Percentiles rank a stretch among this genome's conserved stretches.
These are phyloP conservation scores for Conus canariensis DNA, from an alignment of 2,888 invertebrate genomes.

Conservation along the genomic window DNA sequence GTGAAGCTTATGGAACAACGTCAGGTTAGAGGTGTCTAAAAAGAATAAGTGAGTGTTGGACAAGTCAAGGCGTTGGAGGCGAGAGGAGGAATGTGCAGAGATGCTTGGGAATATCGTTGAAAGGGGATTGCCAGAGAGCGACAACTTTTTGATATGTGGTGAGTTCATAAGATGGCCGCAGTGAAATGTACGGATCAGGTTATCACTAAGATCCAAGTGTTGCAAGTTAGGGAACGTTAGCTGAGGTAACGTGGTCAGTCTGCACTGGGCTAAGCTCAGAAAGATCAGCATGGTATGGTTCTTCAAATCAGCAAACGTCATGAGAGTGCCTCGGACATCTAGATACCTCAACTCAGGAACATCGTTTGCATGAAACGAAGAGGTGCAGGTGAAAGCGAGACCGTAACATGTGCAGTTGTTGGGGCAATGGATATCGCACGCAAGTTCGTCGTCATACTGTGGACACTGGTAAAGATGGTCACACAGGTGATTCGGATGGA, in stretches of 20 bases:
- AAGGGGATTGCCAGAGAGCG: constrained; percentile 11
- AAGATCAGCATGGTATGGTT: constrained; percentile 15
- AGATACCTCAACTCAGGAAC: neutral
- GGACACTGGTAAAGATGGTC: constrained; percentile 34
- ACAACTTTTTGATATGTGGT: neutral
- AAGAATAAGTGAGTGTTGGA: neutral
- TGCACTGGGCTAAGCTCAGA: neutral
- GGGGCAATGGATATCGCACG: constrained; percentile 15
- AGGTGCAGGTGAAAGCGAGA: constrained; percentile 1
- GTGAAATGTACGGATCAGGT: neutral
- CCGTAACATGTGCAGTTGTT: constrained; percentile 17
- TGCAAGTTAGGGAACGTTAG: constrained; percentile 8
- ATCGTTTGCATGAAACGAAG: neutral
- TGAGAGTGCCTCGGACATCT: neutral
- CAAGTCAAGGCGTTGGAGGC: constrained; percentile 3
- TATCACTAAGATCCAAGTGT: neutral
- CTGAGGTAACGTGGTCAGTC: neutral
- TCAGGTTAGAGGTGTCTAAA: neutral
- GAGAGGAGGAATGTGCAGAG: neutral
- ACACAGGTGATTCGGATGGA: constrained; percentile 29
- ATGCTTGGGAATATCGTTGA: neutral
- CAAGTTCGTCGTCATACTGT: constrained; percentile 26
- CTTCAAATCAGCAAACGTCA: neutral
- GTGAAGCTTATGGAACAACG: neutral
- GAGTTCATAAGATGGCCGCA: neutral